Evolutionary conservation across 2,797 vertebrate species (phyloP), one percentile per base, ranked within the genome.

Genomic region (Enteromius trimaculatus): DNA sequence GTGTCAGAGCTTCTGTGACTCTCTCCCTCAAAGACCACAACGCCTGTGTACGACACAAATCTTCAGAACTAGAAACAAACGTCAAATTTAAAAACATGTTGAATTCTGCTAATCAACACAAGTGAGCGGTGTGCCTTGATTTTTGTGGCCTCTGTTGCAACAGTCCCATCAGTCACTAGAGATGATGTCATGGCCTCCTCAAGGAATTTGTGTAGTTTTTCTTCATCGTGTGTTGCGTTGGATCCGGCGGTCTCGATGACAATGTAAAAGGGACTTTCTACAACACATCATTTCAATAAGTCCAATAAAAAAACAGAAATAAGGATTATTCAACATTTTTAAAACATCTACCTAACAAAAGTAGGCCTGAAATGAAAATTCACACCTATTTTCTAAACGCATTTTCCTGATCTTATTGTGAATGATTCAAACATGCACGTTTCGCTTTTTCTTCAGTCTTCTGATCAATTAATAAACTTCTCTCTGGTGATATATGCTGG

Each of bases 211-310:
- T 92, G 95, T 53, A 99, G 92, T 91, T 99, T 99, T 90, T 97
- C 96, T 2, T 95, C 92, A 13, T 99, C 97, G 0, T 99, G 98
- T 7, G 68, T 86, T 0, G 91, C 81, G 58, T 92, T 93, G 8
- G 97, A 99, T 47, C 98, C 98, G 0, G 96, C 96, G 0, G 97
- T 98, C 95, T 99, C 98, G 49, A 99, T 94, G 82, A 99, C 90
- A 39, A 98, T 91, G 85, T 98, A 99, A 90, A 99, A 98, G 0
- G 96, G 95, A 72, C 95, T 95, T 51, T 94, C 98, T 99, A 92
- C 80, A 90, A 90, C 82, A 85, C 0, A 49, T 51, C n/a, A 55
- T 31, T 65, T 31, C 34, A 4, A 3, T 0, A 3, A 53, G 17
- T 81, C 34, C n/a, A 75, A 23, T 21, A 79, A 68, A 3, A 71